Evolutionary conservation across 1,140 invertebrate genomes (phyloP).

Genomic region (Lamellibrachia luymesi): DNA sequence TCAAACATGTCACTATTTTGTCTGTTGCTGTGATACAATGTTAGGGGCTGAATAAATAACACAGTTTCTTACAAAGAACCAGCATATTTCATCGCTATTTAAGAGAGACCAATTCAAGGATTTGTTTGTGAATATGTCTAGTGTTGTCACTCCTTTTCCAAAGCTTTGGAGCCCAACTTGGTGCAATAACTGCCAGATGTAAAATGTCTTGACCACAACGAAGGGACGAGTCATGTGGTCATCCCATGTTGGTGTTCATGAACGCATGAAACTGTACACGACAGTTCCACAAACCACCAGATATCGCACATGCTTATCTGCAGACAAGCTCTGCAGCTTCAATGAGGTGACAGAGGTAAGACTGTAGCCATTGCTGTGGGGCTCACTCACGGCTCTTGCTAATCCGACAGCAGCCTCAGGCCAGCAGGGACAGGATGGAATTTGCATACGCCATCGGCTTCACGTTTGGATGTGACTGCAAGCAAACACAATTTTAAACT

Average conservation of each 20-base stretch:
- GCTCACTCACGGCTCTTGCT: not conserved
- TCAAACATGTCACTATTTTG: not conserved
- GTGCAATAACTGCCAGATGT: not conserved
- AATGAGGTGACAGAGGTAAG: too few species aligned
- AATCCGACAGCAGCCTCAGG: not conserved
- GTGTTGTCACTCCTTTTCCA: not conserved
- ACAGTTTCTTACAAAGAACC: not conserved
- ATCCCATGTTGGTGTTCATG: not conserved
- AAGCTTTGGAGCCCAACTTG: not conserved
- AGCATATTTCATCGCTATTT: not conserved
- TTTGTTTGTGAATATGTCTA: not conserved
- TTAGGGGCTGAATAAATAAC: not conserved
- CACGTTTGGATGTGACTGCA: conserved; percentile 92
- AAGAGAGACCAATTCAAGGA: not conserved
- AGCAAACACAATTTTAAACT: conserved; percentile 49
- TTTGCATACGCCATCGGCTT: conserved; percentile 93
- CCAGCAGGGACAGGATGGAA: conserved; percentile 42
- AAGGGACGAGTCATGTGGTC: too few species aligned
- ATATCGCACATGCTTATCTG: too few species aligned
- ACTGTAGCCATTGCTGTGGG: not conserved
- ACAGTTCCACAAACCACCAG: not conserved
- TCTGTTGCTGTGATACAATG: too few species aligned
- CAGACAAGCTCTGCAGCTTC: too few species aligned
- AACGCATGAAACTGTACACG: not conserved
- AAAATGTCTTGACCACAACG: not conserved